Evolutionary conservation across 1,140 invertebrate genomes (phyloP).

Genomic region (Neuroterus valhalla): DNA sequence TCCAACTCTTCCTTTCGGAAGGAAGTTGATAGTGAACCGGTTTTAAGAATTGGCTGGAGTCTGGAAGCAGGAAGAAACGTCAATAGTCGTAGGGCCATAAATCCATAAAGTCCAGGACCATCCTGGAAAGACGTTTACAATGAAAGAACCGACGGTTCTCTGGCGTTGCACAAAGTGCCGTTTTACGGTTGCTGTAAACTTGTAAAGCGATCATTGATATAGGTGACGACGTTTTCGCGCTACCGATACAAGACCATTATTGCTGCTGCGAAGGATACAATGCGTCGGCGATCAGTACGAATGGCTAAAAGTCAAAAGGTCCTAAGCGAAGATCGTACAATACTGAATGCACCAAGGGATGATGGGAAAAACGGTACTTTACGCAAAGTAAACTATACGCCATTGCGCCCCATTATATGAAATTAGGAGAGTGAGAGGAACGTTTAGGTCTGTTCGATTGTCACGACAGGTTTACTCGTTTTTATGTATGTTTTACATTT

Average conservation of each 20-base stretch:
- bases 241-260: conserved; percentile 62
- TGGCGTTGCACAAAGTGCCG: conserved; percentile 52
- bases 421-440: conserved; percentile 33
- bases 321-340: conserved; percentile 6
- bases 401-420: conserved; percentile 35
- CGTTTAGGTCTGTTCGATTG: conserved; percentile 23
- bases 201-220: conserved; percentile 65
- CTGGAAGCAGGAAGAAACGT: neutral
- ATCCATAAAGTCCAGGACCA: conserved; percentile 39
- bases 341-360: conserved; percentile 22
- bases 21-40: neutral
- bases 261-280: conserved; percentile 45
- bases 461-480: conserved; percentile 15
- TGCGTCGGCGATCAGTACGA: conserved; percentile 51
- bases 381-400: neutral
- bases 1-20: conserved; percentile 1
- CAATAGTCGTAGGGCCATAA: conserved; percentile 35
- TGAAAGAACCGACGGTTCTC: neutral
- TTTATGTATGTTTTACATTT: neutral
- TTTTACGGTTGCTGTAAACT: conserved; percentile 51
- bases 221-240: conserved; percentile 66
- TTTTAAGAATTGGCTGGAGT: neutral
- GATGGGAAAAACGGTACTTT: neutral
- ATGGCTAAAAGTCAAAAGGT: conserved; percentile 50
- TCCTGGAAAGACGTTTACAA: conserved; percentile 32